These are phyloP conservation scores for Brachionus manjavacas DNA, from an alignment of 1,140 invertebrate genomes.

Conservation along the genomic window DNA sequence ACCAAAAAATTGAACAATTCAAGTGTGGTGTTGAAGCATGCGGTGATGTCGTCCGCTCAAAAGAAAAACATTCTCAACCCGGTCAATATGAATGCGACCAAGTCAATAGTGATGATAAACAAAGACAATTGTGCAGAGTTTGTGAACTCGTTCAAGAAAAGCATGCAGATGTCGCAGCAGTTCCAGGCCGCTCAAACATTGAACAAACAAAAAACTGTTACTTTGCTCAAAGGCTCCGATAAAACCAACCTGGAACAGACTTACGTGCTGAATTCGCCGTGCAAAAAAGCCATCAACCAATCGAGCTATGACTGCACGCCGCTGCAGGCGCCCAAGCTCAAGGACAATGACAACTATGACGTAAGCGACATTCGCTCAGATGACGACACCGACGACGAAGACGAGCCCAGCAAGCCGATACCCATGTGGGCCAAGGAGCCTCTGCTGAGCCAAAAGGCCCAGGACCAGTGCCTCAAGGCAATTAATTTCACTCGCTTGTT, in stretches of 20 bases:
- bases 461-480: not conserved
- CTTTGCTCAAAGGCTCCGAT: not conserved
- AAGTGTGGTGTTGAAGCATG: not conserved
- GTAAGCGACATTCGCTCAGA: conserved; percentile 46
- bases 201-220: conserved; percentile 17
- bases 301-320: conserved; percentile 26
- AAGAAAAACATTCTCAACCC: not conserved
- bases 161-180: not conserved
- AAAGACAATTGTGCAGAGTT: conserved; percentile 17
- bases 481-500: conserved; percentile 38
- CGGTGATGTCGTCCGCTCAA: not conserved
- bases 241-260: not conserved
- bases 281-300: not conserved
- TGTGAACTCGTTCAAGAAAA: conserved; percentile 38
- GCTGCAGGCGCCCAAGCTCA: not conserved
- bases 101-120: not conserved
- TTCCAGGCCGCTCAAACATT: not conserved
- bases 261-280: not conserved
- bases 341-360: conserved; percentile 46
- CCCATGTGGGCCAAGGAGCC: conserved; percentile 46
- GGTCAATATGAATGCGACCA: not conserved
- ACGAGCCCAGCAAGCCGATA: conserved; percentile 45
- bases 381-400: conserved; percentile 47
- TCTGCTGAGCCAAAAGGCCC: conserved; percentile 43
- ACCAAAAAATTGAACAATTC: conserved; percentile 17